Conservation (phyloP, 1,140 invertebrate genomes). For the Leptopilina boulardi region DNA sequence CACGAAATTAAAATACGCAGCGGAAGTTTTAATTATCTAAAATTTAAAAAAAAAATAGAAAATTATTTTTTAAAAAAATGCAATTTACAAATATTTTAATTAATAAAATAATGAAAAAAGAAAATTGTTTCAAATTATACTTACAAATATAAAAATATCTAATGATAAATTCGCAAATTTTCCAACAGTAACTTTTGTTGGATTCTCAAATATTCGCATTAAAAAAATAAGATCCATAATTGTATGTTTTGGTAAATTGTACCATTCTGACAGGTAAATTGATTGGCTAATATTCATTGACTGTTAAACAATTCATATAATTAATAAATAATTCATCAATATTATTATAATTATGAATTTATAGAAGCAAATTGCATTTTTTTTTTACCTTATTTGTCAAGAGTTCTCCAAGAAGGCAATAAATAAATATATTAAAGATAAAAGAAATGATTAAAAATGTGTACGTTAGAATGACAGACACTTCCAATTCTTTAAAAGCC, state of each 20-base stretch:
- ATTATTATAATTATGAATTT: too few species aligned
- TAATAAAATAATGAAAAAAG: not conserved
- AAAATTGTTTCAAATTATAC: not conserved
- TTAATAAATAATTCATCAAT: too few species aligned
- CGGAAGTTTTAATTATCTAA: not conserved
- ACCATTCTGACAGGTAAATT: not conserved
- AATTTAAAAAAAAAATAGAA: not conserved
- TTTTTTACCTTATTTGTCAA: conserved; percentile 36
- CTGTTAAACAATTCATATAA: too few species aligned
- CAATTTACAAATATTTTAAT: too few species aligned
- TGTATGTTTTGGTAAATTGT: not conserved
- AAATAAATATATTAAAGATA: conserved; percentile 38
- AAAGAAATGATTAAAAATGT: not conserved
- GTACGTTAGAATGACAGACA: not conserved
- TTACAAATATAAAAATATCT: not conserved
- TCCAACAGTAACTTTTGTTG: not conserved
- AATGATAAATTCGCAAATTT: not conserved
- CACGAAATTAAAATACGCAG: conserved; percentile 35
- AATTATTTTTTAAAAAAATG: not conserved
- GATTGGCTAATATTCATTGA: not conserved
- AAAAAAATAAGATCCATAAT: not conserved
- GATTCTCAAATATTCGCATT: not conserved
- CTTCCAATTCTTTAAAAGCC: not conserved
- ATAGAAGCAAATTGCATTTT: too few species aligned
- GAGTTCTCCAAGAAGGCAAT: conserved; percentile 34